These are phyloP conservation scores for Cardinalis cardinalis DNA, from an alignment of 2,113 vertebrate genomes.

Conservation along the genomic window DNA sequence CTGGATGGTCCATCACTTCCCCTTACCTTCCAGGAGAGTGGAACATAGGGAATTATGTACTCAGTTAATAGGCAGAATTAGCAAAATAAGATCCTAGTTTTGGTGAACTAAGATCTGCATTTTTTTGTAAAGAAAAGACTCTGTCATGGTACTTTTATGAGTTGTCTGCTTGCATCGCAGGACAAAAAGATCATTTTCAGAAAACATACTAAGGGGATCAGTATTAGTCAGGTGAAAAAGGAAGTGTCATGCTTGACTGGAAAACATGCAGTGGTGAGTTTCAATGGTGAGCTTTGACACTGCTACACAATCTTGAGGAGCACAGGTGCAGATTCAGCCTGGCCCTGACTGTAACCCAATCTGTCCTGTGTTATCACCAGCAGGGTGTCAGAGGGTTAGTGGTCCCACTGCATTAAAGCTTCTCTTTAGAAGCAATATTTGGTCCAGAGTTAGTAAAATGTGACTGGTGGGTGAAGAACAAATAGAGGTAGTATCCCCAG, in stretches of 20 bases:
- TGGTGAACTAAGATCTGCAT: background rate
- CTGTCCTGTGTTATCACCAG: background rate
- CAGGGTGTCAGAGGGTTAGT: background rate
- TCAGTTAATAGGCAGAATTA: background rate
- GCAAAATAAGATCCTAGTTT: background rate
- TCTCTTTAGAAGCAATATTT: background rate
- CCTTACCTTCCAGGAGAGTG: background rate
- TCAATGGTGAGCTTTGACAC: background rate
- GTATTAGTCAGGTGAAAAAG: slow-evolving; percentile 2
- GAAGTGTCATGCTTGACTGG: background rate
- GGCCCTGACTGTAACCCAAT: background rate
- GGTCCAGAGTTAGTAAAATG: background rate
- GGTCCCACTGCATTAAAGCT: background rate
- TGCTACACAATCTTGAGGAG: background rate
- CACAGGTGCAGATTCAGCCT: background rate
- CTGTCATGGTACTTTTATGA: background rate
- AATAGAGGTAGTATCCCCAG: background rate
- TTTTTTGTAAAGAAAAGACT: background rate
- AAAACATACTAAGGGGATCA: background rate
- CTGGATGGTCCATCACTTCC: background rate
- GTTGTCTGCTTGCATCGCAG: background rate
- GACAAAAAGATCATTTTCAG: slow-evolving; percentile 30
- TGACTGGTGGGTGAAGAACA: rapidly evolving
- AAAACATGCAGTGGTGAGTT: background rate
- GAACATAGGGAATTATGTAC: background rate